Conservation (phyloP, 2,113 vertebrate genomes). For the Scophthalmus maximus region DNA sequence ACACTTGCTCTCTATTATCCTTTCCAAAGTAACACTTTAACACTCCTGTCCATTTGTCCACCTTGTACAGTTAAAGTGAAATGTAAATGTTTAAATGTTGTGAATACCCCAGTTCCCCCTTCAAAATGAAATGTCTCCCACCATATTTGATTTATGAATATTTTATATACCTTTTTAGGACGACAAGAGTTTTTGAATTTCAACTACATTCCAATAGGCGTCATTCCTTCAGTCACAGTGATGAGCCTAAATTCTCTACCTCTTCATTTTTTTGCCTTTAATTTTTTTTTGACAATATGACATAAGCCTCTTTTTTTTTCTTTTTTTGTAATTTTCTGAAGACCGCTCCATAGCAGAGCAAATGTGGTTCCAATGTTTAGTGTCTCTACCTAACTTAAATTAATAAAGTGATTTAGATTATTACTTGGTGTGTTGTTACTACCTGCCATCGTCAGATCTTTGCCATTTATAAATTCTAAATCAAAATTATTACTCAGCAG, state of each 20-base stretch:
- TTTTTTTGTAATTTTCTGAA: constrained; percentile 79
- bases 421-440: constrained; percentile 67
- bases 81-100: constrained; percentile 74
- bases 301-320: constrained; percentile 78
- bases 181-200: constrained; percentile 71
- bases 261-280: constrained; percentile 81
- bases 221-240: constrained; percentile 77
- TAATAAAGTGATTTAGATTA: constrained; percentile 90
- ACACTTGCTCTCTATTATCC: constrained; percentile 31
- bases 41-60: constrained; percentile 39
- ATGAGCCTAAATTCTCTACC: constrained; percentile 87
- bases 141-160: constrained; percentile 71
- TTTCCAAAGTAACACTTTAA: constrained; percentile 45
- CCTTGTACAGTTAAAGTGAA: constrained; percentile 69
- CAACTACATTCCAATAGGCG: constrained; percentile 82
- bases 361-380: constrained; percentile 85
- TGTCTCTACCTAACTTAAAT: constrained; percentile 89
- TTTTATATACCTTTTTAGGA: constrained; percentile 67
- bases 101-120: constrained; percentile 43
- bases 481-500: background rate
- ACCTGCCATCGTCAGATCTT: background rate
- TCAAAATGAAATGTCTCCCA: constrained; percentile 55
- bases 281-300: constrained; percentile 79
- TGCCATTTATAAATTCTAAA: background rate
- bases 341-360: constrained; percentile 79